Conservation (phyloP, 53 echinoderm and acorn worm genomes). For the Echinometra lucunter region DNA sequence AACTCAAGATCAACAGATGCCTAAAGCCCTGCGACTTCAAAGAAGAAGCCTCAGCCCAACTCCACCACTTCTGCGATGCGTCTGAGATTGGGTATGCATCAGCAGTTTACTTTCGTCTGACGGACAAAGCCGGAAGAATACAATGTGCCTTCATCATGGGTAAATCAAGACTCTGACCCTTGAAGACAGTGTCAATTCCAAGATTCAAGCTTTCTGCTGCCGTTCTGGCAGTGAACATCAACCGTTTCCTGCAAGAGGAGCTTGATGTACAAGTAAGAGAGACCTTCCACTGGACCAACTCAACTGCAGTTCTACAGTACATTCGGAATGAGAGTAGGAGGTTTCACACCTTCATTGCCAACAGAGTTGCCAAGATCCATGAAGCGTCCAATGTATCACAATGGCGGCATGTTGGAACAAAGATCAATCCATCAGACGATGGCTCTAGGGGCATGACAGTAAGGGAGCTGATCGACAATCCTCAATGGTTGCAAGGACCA, state of each 20-base stretch:
- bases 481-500: conserved; percentile 75
- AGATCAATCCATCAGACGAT: conserved; percentile 77
- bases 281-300: conserved; percentile 74
- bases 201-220: conserved; percentile 71
- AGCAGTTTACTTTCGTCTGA: conserved; percentile 68
- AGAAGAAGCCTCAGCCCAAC: conserved; percentile 11
- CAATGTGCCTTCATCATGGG: conserved; percentile 68
- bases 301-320: conserved; percentile 73
- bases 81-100: conserved; percentile 74
- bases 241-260: conserved; percentile 56
- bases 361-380: conserved; percentile 75
- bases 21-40: conserved; percentile 45
- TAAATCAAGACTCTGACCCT: conserved; percentile 69
- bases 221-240: conserved; percentile 49
- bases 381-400: conserved; percentile 64
- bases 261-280: conserved; percentile 35
- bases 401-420: conserved; percentile 74
- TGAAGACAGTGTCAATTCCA: conserved; percentile 66
- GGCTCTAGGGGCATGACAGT: conserved; percentile 73
- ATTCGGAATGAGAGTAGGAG: conserved; percentile 77
- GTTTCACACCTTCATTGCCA: conserved; percentile 82
- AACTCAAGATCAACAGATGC: conserved; percentile 50
- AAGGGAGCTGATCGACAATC: conserved; percentile 48
- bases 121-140: conserved; percentile 33
- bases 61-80: conserved; percentile 76